Evolutionary conservation across 2,113 vertebrate genomes (phyloP).

Genomic region (Esox niger): DNA sequence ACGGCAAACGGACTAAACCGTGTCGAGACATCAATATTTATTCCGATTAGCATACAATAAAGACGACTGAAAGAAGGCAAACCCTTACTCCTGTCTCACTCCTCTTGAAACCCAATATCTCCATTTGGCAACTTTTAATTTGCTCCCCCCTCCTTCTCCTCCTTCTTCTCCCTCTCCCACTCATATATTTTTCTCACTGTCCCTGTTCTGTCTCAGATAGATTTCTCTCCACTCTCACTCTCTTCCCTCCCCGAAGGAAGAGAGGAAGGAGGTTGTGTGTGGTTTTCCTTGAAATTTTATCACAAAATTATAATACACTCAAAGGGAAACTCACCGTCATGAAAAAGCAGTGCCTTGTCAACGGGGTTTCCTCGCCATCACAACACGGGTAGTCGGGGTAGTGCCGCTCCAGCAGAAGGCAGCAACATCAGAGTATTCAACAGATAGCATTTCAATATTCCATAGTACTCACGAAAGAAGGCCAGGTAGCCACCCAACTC

Average conservation of each 20-base stretch:
- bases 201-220: slow-evolving; percentile 87
- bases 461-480: neutral
- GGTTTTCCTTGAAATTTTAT: slow-evolving; percentile 99
- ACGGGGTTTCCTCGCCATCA: slow-evolving; percentile 99
- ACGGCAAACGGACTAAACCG: slow-evolving; percentile 52
- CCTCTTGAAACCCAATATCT: slow-evolving; percentile 99
- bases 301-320: slow-evolving; percentile 99
- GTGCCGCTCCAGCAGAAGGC: slow-evolving; percentile 65
- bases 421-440: slow-evolving; percentile 38
- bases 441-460: neutral
- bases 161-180: slow-evolving; percentile 80
- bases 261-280: slow-evolving; percentile 93
- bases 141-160: slow-evolving; percentile 84
- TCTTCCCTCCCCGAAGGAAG: slow-evolving; percentile 92
- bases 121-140: slow-evolving; percentile 99
- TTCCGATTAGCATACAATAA: slow-evolving; percentile 76
- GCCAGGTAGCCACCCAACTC: neutral
- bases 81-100: slow-evolving; percentile 82
- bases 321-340: slow-evolving; percentile 99
- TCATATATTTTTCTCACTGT: slow-evolving; percentile 84
- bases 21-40: slow-evolving; percentile 66
- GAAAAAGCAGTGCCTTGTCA: slow-evolving; percentile 99
- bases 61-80: slow-evolving; percentile 73
- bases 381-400: slow-evolving; percentile 92
- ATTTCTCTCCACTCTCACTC: slow-evolving; percentile 84